Conservation (phyloP, 2,797 vertebrate genomes). For the Sebastes miniatus region DNA sequence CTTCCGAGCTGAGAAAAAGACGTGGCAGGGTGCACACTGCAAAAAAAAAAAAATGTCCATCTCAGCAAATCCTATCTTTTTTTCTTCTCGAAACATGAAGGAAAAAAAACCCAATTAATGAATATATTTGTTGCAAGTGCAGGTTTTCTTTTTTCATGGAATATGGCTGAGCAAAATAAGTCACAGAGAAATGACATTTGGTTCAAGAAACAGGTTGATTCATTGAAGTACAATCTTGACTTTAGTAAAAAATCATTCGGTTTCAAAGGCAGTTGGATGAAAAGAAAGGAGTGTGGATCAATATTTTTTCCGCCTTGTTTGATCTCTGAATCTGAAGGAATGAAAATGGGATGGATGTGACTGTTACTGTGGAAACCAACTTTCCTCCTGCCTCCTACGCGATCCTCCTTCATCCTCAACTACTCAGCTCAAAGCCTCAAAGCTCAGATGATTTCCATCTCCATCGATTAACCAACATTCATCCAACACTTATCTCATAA, state of each 20-base stretch:
- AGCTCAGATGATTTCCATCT: not conserved
- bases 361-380: constrained; percentile 83
- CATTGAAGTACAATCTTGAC: not conserved
- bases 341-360: constrained; percentile 52
- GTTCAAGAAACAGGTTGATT: not conserved
- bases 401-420: constrained; percentile 5
- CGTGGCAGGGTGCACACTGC: constrained; percentile 14
- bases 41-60: not conserved
- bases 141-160: not conserved
- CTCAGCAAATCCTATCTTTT: not conserved
- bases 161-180: not conserved
- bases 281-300: not conserved
- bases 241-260: not conserved
- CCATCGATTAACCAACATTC: not conserved
- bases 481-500: not conserved
- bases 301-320: constrained; percentile 9
- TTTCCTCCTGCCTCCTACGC: constrained; percentile 54
- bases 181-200: not conserved
- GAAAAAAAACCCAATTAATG: not conserved
- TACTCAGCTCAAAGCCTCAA: constrained; percentile 10
- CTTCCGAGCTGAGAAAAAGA: constrained; percentile 23
- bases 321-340: constrained; percentile 51
- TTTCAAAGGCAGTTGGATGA: not conserved
- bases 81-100: not conserved
- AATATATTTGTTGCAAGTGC: not conserved